Evolutionary conservation across 2,888 invertebrate genomes (phyloP), one percentile per base, ranked within the genome.

Genomic region (Hydraecia micacea): DNA sequence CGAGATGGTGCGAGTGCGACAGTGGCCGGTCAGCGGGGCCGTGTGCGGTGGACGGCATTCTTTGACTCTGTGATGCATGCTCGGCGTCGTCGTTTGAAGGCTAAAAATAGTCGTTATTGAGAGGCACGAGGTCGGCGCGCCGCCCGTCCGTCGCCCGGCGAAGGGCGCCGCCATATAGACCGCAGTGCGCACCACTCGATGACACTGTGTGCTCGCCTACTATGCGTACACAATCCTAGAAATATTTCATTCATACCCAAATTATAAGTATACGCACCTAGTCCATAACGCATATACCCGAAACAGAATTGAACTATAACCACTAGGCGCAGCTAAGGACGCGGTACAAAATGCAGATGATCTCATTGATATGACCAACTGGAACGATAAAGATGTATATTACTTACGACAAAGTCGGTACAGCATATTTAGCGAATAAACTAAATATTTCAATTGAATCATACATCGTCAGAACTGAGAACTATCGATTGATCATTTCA

Each of bases 101-200:
- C 80, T 87, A 87, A 78, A 81, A 83, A 87, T 87, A 87, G 76
- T 77, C 63, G 77, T 80, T 79, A 81, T 87, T 87, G 84, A 88
- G 83, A 77, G 79, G 66, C 71, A 72, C 81, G 75, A 75, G 76
- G 62, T 68, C 73, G 62, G 18, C 75, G 70, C 62, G 69, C 60
- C 74, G 69, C 63, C 58, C 72, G 71, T 21, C 70, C 49, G 63
- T 69, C 52, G 65, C 21, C 39, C 49, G 76, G 65, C 74, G 87
- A 87, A 87, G 86, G 86, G 87, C 87, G 63, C 77, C 58, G 36
- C 46, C 39, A 7, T 46, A 21, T 39, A 7, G 9, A 25, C 28
- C 42, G 32, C 65, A 32, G 36, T 42, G 28, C 39, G 49, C 39
- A 49, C 15, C 42, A 28, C 46, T 49, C 69, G 28, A n/a, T 52